These are phyloP conservation scores for Pinctada fucata DNA, from an alignment of 2,888 invertebrate genomes.

Conservation along the genomic window DNA sequence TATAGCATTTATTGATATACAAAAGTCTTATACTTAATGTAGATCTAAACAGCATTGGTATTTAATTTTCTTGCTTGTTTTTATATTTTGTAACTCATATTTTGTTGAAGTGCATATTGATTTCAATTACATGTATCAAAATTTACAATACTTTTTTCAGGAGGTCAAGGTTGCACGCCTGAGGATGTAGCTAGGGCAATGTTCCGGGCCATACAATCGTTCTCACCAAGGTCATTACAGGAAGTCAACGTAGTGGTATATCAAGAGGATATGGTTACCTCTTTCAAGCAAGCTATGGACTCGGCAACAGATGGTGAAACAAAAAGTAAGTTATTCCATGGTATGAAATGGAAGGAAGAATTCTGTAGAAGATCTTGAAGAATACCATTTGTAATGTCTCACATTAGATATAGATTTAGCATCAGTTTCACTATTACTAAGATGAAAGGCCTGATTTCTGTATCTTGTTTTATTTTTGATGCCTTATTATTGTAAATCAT, in stretches of 20 bases:
- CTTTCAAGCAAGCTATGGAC: conserved; percentile 16
- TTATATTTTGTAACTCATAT: background rate
- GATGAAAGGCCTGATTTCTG: background rate
- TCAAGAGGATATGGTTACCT: conserved; percentile 29
- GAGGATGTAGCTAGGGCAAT: conserved; percentile 34
- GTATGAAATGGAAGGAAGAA: background rate
- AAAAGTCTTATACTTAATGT: too few species aligned
- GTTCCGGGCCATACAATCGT: conserved; percentile 30
- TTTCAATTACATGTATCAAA: too few species aligned
- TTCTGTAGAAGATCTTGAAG: too few species aligned
- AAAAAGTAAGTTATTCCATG: background rate
- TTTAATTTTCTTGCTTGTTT: background rate
- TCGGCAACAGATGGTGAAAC: background rate
- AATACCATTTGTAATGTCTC: too few species aligned
- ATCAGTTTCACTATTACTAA: too few species aligned
- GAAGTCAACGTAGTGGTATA: conserved; percentile 30
- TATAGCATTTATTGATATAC: too few species aligned
- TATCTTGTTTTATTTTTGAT: background rate
- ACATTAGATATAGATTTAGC: too few species aligned
- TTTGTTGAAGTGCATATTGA: too few species aligned
- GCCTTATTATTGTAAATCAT: background rate
- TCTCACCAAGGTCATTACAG: conserved; percentile 2
- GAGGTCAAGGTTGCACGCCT: conserved; percentile 10
- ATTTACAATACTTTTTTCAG: conserved; percentile 2
- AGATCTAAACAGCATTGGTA: too few species aligned